Conservation (phyloP, 2,888 invertebrate species). For the Corbicula japonica region DNA sequence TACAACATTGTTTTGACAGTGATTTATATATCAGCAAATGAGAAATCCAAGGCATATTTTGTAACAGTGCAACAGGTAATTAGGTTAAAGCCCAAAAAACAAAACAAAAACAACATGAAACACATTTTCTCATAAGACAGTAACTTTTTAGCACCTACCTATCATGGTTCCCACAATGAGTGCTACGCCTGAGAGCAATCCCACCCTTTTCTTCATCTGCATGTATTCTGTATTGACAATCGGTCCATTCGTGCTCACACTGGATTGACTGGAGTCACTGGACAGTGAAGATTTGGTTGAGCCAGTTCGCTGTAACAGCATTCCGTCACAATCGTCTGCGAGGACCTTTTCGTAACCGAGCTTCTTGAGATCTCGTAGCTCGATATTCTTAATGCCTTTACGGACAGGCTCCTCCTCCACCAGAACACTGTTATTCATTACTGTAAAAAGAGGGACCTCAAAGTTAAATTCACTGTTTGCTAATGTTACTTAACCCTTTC, state of each 20-base stretch:
- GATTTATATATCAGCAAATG: no score
- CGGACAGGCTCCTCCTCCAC: constrained; percentile 47
- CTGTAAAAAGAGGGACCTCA: constrained; percentile 42
- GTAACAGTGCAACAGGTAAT: no score
- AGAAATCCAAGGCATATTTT: no score
- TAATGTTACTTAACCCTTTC: no score
- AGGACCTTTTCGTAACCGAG: constrained; percentile 42
- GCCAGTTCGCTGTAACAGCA: constrained; percentile 4
- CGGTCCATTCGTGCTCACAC: constrained; percentile 24
- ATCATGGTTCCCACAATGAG: constrained; percentile 96
- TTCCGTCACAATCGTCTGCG: not conserved
- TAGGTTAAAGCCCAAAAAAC: no score
- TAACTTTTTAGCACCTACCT: constrained; percentile 88
- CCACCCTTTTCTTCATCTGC: constrained; percentile 89
- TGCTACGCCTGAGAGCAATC: constrained; percentile 93
- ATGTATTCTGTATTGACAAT: constrained; percentile 50
- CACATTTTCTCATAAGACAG: no score
- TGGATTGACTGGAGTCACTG: constrained; percentile 16
- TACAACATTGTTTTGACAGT: no score
- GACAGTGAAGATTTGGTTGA: constrained; percentile 22
- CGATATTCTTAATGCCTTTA: constrained; percentile 57
- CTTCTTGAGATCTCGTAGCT: constrained; percentile 38
- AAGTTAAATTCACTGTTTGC: no score
- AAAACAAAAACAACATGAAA: no score
- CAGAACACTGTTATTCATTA: constrained; percentile 47